Evolutionary conservation across 2,797 vertebrate genomes (phyloP), one percentile per base, ranked within the genome.

Genomic region (Molossus molossus): DNA sequence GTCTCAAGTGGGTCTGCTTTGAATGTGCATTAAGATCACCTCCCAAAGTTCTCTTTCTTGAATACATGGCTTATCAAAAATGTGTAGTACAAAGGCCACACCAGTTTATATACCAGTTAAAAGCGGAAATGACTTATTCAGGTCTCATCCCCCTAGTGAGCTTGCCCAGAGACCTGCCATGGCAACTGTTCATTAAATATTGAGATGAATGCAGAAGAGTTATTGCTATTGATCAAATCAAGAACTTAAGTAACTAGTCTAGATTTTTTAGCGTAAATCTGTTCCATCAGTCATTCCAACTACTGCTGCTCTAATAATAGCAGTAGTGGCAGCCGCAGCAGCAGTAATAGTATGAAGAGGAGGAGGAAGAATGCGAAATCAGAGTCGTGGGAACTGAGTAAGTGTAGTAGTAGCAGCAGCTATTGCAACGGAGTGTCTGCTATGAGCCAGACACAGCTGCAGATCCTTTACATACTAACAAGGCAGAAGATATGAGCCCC

Each of bases 231-330:
- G 67, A 23, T 53, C 85, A 60, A 60, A 62, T 2, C 0, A 3
- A 75, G 45, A 50, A 25, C 27, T 90, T 27, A 20, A 60, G 40
- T 23, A 48, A 76, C 50, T 29, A 45, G 20, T 76, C 33, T 53
- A 18, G 9, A 9, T 40, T 27, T 27, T 62, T 77, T 33, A 72
- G 77, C 67, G 60, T 40, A 29, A 25, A 58, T 79, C 37, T 75
- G 15, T 93, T 72, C 58, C 40, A 60, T 84, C 64, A 45, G 50
- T 85, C 33, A 93, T 48, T 92, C 17, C 69, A 85, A 65, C 10
- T 58, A 25, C 12, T 60, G 40, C 27, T 81, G 11, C 15, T 84
- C 20, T 55, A 20, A 33, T 69, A 87, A 45, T 37, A 85, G 33
- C 17, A 33, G 70, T 7, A 23, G 29, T 0, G 33, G 18, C 0